Percentiles rank a stretch among this genome's conserved stretches.
phyloP scores from a whole-genome alignment of 2,113 vertebrate species.

The Polyodon spathula region DNA sequence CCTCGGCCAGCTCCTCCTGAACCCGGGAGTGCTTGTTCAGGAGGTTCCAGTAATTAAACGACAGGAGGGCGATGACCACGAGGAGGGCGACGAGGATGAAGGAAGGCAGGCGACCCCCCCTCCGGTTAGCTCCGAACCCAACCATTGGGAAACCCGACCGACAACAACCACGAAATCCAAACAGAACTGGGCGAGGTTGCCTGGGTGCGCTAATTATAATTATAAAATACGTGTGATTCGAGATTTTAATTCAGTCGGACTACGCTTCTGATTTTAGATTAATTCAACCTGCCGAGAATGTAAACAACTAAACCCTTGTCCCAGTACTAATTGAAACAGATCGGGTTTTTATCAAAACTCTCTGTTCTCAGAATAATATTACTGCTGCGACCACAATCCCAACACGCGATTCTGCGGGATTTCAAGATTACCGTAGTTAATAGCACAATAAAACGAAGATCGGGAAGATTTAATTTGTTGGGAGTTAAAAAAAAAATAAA shows the following conservation, averaged over 20 bases:
- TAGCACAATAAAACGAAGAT: too few relatives aligned
- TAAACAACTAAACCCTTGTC: background rate
- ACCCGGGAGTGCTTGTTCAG: constrained; percentile 71
- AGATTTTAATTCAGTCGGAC: background rate
- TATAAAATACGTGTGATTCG: background rate
- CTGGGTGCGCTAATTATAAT: background rate
- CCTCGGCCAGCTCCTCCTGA: constrained; percentile 80
- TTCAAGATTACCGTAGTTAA: too few relatives aligned
- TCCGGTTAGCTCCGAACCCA: constrained; percentile 82
- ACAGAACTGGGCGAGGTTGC: constrained; percentile 8
- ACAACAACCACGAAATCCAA: constrained; percentile 19
- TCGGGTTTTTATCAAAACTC: too few relatives aligned
- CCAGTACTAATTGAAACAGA: background rate
- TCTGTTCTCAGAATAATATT: too few relatives aligned
- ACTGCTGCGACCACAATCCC: too few relatives aligned
- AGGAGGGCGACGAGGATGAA: constrained; percentile 73
- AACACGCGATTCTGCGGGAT: too few relatives aligned
- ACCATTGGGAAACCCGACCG: constrained; percentile 64
- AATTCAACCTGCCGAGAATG: background rate
- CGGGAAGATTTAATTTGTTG: too few relatives aligned
- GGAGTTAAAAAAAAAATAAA: too few relatives aligned
- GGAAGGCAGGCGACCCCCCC: constrained; percentile 83
- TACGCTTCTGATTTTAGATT: background rate
- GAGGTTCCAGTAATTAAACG: constrained; percentile 89
- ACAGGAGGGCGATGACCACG: constrained; percentile 71